phyloP scores from a whole-genome alignment of 2,113 vertebrate species.

The Grammomys dolichurus region DNA sequence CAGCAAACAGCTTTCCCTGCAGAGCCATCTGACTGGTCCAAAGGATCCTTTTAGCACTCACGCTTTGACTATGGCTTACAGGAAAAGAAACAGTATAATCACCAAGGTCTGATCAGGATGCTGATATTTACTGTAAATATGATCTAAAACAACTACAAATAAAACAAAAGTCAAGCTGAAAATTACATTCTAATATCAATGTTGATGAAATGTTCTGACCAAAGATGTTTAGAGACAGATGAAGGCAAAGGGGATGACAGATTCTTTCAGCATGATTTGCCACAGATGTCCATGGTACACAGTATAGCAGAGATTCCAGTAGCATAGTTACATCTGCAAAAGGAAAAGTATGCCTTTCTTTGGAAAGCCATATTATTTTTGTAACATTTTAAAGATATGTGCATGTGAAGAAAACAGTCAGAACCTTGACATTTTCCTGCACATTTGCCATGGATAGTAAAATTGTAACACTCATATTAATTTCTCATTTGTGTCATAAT shows the following conservation, averaged over 20 bases:
- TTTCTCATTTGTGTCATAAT: not conserved
- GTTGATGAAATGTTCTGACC: not conserved
- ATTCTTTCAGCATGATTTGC: not conserved
- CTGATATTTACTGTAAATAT: not conserved
- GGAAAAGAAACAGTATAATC: not conserved
- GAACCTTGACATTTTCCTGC: not conserved
- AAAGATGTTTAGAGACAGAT: not conserved
- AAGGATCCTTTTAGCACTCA: not conserved
- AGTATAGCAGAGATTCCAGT: not conserved
- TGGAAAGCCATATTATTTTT: conserved; percentile 48
- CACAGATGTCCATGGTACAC: not conserved
- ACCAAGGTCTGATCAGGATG: not conserved
- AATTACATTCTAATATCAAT: not conserved
- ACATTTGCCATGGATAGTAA: conserved; percentile 49
- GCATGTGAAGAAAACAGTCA: conserved; percentile 22
- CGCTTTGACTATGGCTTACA: too few relatives aligned
- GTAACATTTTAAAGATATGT: not conserved
- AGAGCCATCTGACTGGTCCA: not conserved
- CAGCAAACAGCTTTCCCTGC: not conserved
- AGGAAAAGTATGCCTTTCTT: conserved; percentile 29
- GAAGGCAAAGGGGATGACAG: not conserved
- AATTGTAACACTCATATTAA: not conserved
- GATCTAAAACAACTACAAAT: not conserved
- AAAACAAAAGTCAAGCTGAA: not conserved
- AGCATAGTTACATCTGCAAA: not conserved